Evolutionary conservation across 2,888 invertebrate species (phyloP).

Genomic region (Perithous albicinctus): DNA sequence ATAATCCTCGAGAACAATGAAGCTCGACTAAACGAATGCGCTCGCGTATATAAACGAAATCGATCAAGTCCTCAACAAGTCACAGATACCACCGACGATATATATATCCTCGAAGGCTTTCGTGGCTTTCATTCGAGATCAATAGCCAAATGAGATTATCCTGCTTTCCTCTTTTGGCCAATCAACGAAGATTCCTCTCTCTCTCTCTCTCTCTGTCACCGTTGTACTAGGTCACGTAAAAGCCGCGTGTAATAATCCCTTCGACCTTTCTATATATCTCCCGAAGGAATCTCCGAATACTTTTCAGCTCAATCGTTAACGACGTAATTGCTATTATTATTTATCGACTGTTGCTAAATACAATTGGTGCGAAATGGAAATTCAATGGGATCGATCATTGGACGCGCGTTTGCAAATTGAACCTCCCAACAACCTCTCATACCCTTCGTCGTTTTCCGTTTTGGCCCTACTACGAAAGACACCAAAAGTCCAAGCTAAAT

Average conservation of each 20-base stretch:
- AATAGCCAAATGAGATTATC: slow-evolving; percentile 27
- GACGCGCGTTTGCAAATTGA: not conserved
- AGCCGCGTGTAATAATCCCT: slow-evolving; percentile 1
- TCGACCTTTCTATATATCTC: slow-evolving; percentile 1
- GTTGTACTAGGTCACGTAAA: slow-evolving; percentile 11
- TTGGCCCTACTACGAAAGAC: slow-evolving; percentile 55
- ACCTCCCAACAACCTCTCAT: not conserved
- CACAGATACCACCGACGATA: not conserved
- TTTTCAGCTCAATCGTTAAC: not conserved
- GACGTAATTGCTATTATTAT: not conserved
- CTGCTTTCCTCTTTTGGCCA: not conserved
- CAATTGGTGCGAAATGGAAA: not conserved
- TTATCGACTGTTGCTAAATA: not conserved
- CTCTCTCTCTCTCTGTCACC: too few relatives aligned
- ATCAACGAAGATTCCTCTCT: not conserved
- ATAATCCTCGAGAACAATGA: not conserved
- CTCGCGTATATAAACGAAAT: not conserved
- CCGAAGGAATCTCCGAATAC: not conserved
- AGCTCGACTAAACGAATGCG: not conserved
- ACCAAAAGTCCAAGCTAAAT: slow-evolving; percentile 61
- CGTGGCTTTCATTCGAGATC: not conserved
- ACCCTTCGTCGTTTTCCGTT: slow-evolving; percentile 14
- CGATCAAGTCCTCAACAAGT: not conserved
- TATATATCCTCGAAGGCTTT: not conserved
- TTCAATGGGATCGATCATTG: slow-evolving; percentile 1